phyloP scores from a whole-genome alignment of 2,888 invertebrate species.

The Heliconius ethilla region DNA sequence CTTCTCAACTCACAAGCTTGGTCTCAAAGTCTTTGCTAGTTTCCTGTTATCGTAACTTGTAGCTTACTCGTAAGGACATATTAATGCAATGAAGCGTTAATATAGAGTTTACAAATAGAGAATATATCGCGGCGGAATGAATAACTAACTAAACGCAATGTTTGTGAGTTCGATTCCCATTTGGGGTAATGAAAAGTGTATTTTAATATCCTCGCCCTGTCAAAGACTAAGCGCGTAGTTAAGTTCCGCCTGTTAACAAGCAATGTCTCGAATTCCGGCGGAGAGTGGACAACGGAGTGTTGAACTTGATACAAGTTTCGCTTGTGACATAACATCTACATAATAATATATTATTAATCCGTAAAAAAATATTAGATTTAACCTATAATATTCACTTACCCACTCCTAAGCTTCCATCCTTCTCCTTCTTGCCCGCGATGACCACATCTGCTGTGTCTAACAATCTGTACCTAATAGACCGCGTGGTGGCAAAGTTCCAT shows the following conservation, averaged over 20 bases:
- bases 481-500: conserved; percentile 88
- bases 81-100: background rate
- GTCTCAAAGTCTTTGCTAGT: background rate
- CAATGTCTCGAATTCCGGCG: too few relatives aligned
- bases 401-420: conserved; percentile 86
- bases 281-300: too few relatives aligned
- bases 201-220: too few relatives aligned
- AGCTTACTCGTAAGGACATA: background rate
- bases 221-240: too few relatives aligned
- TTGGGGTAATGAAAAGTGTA: too few relatives aligned
- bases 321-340: too few relatives aligned
- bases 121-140: background rate
- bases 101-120: background rate
- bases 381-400: conserved; percentile 61
- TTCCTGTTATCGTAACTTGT: background rate
- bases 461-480: conserved; percentile 89
- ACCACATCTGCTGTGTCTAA: conserved; percentile 90
- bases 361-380: too few relatives aligned
- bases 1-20: background rate
- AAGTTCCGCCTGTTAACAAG: too few relatives aligned
- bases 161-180: background rate
- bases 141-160: background rate
- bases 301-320: too few relatives aligned
- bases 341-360: too few relatives aligned
- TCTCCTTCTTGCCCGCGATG: conserved; percentile 85